Percentiles rank a stretch among this genome's conserved stretches.
Evolutionary conservation across 1,140 invertebrate genomes (phyloP).

Genomic region (Arion vulgaris): DNA sequence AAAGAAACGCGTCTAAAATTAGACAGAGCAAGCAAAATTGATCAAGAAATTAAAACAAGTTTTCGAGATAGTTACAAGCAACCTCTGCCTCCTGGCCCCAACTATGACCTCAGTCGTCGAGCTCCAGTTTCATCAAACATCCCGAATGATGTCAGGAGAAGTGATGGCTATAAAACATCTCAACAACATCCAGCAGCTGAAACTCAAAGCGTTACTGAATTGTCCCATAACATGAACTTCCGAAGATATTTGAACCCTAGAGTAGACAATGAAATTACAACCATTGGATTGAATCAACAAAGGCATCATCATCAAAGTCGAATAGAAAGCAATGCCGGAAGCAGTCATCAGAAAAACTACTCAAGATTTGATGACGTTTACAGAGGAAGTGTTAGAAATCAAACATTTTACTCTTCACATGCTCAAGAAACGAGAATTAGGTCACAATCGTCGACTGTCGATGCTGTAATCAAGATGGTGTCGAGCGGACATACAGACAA

Average conservation of each 20-base stretch:
- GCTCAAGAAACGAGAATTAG: not conserved
- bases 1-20: not conserved
- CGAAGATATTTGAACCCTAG: not conserved
- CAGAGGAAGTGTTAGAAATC: not conserved
- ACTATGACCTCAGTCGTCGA: not conserved
- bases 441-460: not conserved
- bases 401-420: not conserved
- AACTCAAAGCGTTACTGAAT: not conserved
- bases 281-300: not conserved
- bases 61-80: not conserved
- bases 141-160: not conserved
- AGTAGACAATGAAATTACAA: not conserved
- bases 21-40: not conserved
- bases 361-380: not conserved
- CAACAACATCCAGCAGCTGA: not conserved
- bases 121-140: not conserved
- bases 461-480: not conserved
- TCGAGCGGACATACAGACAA: not conserved
- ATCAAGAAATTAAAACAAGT: not conserved
- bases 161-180: not conserved
- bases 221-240: not conserved
- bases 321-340: not conserved
- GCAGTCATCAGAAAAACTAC: not conserved
- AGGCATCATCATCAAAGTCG: not conserved
- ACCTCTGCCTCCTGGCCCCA: not conserved